Evolutionary conservation across 2,797 vertebrate genomes (phyloP).

Genomic region (Neosalanx taihuensis): DNA sequence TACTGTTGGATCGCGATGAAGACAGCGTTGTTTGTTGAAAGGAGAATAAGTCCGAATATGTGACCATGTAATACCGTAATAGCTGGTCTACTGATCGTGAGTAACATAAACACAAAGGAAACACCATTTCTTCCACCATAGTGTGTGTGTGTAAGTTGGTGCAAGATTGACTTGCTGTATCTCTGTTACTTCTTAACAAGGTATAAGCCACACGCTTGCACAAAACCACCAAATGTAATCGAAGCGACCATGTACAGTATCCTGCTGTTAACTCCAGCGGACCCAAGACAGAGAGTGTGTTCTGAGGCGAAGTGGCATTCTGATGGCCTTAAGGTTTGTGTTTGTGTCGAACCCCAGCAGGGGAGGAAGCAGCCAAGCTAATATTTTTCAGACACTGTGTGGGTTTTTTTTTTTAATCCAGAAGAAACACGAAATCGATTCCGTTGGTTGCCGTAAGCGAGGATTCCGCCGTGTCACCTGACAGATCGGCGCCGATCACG

Average conservation of each 20-base stretch:
- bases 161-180: background rate
- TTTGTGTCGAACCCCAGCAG: background rate
- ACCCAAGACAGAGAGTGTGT: background rate
- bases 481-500: constrained; percentile 41
- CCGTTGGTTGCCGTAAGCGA: constrained; percentile 22
- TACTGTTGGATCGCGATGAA: no score
- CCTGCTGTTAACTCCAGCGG: background rate
- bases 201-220: background rate
- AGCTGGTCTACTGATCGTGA: no score
- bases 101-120: background rate
- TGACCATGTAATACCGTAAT: no score
- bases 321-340: background rate
- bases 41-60: no score
- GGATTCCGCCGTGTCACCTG: no score
- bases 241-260: background rate
- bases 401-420: constrained; percentile 23
- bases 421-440: constrained; percentile 45
- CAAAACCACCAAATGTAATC: background rate
- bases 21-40: no score
- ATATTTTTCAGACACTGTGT: background rate
- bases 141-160: background rate
- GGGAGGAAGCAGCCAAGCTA: no score
- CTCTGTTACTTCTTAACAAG: background rate
- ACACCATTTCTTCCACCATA: background rate
- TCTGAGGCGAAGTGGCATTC: background rate